phyloP scores from a whole-genome alignment of 2,797 vertebrate genomes.

The Odontamblyopus lacepedii region DNA sequence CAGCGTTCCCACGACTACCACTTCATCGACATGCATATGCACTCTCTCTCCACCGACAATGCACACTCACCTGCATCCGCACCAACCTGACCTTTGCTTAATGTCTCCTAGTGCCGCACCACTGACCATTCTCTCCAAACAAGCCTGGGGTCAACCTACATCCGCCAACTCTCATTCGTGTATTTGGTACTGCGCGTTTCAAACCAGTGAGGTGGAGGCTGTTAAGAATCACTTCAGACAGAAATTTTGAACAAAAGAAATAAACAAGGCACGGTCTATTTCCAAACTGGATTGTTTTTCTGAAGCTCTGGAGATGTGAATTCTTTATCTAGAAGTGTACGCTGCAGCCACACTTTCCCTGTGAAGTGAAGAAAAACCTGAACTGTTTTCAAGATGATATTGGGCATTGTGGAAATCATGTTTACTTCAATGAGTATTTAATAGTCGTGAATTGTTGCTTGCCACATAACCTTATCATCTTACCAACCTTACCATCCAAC shows the following conservation, averaged over 20 bases:
- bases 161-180: constrained; percentile 69
- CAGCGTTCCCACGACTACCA: constrained; percentile 56
- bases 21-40: constrained; percentile 47
- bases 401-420: neutral
- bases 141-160: constrained; percentile 56
- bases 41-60: constrained; percentile 22
- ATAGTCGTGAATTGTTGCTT: constrained; percentile 5
- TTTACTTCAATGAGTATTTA: constrained; percentile 28
- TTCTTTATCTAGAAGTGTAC: constrained; percentile 42
- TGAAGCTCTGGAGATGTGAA: constrained; percentile 41
- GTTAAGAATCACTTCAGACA: constrained; percentile 67
- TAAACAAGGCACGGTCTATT: constrained; percentile 64
- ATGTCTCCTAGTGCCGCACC: constrained; percentile 62
- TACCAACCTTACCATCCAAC: too few relatives aligned
- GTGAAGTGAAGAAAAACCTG: constrained; percentile 19
- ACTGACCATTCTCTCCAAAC: constrained; percentile 65
- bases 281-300: constrained; percentile 42
- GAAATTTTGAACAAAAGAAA: constrained; percentile 60
- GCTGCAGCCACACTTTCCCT: constrained; percentile 25
- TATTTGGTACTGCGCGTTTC: constrained; percentile 46
- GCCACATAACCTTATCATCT: too few relatives aligned
- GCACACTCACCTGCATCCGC: constrained; percentile 73
- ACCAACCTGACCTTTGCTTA: constrained; percentile 73
- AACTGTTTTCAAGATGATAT: constrained; percentile 26
- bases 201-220: constrained; percentile 57